Conservation (phyloP, 2,113 vertebrate species). For the Poeciliopsis prolifica region DNA sequence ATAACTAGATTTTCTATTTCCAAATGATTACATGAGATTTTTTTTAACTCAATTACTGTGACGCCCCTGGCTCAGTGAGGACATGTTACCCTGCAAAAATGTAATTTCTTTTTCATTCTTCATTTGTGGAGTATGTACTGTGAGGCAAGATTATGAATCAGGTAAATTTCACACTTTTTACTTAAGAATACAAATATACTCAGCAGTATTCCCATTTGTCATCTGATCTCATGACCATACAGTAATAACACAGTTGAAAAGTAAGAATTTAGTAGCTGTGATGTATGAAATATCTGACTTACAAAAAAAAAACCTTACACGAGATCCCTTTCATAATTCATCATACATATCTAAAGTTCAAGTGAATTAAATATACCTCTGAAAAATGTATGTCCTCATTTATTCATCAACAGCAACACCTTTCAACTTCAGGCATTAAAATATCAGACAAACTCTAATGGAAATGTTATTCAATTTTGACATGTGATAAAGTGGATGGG, state of each 20-base stretch:
- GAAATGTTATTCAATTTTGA: conserved; percentile 22
- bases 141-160: conserved; percentile 25
- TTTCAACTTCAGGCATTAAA: conserved; percentile 27
- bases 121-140: conserved; percentile 25
- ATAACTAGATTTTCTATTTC: conserved; percentile 40
- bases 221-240: conserved; percentile 1
- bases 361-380: conserved; percentile 14
- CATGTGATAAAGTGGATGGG: conserved; percentile 10
- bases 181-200: conserved; percentile 10
- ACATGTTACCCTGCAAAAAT: conserved; percentile 22
- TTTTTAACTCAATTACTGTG: conserved; percentile 45
- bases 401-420: conserved; percentile 14
- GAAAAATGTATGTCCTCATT: conserved; percentile 11
- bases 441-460: neutral
- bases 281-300: neutral
- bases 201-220: conserved; percentile 13
- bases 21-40: conserved; percentile 36
- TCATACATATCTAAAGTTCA: neutral
- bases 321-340: neutral
- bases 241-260: neutral
- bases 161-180: conserved; percentile 40
- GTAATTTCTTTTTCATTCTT: conserved; percentile 40
- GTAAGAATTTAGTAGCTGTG: conserved; percentile 9
- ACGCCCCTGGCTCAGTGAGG: conserved; percentile 40
- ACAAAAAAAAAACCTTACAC: neutral